Percentiles rank a stretch among this genome's conserved stretches.
These are phyloP conservation scores for Luidia sarsii DNA, from an alignment of 53 echinoderm and acorn worm genomes.

Conservation along the genomic window DNA sequence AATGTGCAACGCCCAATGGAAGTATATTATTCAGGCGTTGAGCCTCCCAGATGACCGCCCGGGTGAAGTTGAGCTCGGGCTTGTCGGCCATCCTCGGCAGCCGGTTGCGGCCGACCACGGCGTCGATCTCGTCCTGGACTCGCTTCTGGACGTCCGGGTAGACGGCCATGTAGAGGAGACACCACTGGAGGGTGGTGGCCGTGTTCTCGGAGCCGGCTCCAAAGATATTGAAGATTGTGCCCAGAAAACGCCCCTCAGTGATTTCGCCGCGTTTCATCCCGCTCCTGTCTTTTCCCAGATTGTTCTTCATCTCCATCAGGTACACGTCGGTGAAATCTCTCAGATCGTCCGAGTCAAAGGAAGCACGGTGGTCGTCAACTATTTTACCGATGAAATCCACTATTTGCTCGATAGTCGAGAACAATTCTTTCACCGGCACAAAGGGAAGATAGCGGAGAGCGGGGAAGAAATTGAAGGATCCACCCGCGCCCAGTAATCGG, in stretches of 20 bases:
- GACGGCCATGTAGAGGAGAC: too few relatives aligned
- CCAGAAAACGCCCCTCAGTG: constrained; percentile 5
- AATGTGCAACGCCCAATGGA: constrained; percentile 46
- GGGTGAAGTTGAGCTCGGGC: constrained; percentile 44
- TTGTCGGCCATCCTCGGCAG: too few relatives aligned
- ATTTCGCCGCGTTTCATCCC: not conserved
- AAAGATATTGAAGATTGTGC: constrained; percentile 31
- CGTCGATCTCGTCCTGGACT: constrained; percentile 48
- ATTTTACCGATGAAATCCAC: constrained; percentile 21
- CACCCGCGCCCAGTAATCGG: constrained; percentile 22
- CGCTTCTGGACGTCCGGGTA: constrained; percentile 41
- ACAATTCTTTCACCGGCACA: constrained; percentile 2
- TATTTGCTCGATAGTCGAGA: constrained; percentile 35
- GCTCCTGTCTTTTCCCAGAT: not conserved
- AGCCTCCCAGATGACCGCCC: constrained; percentile 42
- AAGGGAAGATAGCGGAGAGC: constrained; percentile 52
- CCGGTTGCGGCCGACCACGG: too few relatives aligned
- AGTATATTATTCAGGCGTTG: not conserved
- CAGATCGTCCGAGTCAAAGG: constrained; percentile 14
- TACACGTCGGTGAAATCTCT: constrained; percentile 36
- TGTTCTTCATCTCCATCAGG: constrained; percentile 18
- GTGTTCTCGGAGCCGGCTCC: too few relatives aligned
- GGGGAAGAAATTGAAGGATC: constrained; percentile 40
- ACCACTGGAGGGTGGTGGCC: too few relatives aligned
- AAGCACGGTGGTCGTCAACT: constrained; percentile 25